Conservation (phyloP, 2,888 invertebrate species). For the Acanthoscelides obtectus region DNA sequence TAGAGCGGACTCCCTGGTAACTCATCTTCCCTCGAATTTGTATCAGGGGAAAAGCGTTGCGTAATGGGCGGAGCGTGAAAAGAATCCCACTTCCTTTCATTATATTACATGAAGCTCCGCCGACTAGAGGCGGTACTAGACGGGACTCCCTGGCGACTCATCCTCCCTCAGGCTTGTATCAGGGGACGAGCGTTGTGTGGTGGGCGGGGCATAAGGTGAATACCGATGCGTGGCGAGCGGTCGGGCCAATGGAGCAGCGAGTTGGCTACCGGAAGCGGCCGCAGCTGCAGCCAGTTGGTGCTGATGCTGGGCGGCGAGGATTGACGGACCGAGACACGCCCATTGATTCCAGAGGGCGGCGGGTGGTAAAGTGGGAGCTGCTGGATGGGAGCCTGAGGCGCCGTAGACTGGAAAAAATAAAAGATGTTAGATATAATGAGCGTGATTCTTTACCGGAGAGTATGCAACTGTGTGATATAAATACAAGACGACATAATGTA, state of each 20-base stretch:
- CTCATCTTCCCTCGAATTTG: too few species aligned
- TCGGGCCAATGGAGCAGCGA: conserved; percentile 53
- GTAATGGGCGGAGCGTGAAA: too few species aligned
- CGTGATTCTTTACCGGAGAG: too few species aligned
- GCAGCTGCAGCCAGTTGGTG: conserved; percentile 51
- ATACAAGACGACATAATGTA: too few species aligned
- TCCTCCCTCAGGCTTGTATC: conserved; percentile 56
- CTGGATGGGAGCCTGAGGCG: conserved; percentile 40
- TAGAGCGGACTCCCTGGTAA: too few species aligned
- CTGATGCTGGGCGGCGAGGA: conserved; percentile 60
- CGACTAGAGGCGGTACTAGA: conserved; percentile 22
- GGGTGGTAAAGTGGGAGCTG: conserved; percentile 31
- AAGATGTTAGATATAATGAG: too few species aligned
- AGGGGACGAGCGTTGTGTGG: conserved; percentile 51
- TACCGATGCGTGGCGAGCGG: conserved; percentile 53
- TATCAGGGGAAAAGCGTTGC: too few species aligned
- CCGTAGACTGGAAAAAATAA: background rate
- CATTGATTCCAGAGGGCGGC: conserved; percentile 68
- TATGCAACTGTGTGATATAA: too few species aligned
- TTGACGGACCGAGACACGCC: conserved; percentile 63
- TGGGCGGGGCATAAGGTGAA: conserved; percentile 55
- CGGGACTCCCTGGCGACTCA: conserved; percentile 45
- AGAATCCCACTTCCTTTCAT: conserved; percentile 6
- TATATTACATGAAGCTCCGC: conserved; percentile 21
- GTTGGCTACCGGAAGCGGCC: conserved; percentile 50